Evolutionary conservation across 2,113 vertebrate species (phyloP).

Genomic region (Mixornis gularis): DNA sequence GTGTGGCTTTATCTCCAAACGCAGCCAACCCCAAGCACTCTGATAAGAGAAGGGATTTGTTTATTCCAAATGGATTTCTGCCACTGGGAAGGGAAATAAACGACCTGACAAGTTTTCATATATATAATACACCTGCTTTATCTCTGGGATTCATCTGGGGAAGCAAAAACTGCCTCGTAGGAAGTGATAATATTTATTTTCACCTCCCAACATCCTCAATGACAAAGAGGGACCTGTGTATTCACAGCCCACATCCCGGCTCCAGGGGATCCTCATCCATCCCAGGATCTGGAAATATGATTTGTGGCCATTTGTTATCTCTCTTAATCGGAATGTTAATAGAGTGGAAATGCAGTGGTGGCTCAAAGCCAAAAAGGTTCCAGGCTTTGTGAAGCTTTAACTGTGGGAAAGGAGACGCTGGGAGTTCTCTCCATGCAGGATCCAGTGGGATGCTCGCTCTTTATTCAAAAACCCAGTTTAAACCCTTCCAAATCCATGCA

Average conservation of each 20-base stretch:
- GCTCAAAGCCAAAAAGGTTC: not conserved
- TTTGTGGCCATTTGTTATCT: not conserved
- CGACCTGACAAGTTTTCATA: not conserved
- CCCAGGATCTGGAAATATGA: not conserved
- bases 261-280: not conserved
- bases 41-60: slow-evolving; percentile 29
- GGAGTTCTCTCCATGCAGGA: not conserved
- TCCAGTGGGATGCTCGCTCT: not conserved
- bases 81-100: slow-evolving; percentile 19
- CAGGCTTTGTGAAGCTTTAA: not conserved
- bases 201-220: not conserved
- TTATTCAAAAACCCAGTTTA: not conserved
- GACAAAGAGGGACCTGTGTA: not conserved
- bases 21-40: not conserved
- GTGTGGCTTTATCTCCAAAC: not conserved
- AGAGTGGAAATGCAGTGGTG: not conserved
- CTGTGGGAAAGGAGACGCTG: not conserved
- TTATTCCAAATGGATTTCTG: slow-evolving; percentile 30
- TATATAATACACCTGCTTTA: not conserved
- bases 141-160: not conserved
- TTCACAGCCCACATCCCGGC: not conserved
- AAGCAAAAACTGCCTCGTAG: not conserved
- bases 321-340: not conserved
- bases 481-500: not conserved
- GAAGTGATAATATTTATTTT: not conserved